Base-by-base conservation (phyloP, 35 echinoderm and acorn worm species). In the Amphiura filiformis region DNA sequence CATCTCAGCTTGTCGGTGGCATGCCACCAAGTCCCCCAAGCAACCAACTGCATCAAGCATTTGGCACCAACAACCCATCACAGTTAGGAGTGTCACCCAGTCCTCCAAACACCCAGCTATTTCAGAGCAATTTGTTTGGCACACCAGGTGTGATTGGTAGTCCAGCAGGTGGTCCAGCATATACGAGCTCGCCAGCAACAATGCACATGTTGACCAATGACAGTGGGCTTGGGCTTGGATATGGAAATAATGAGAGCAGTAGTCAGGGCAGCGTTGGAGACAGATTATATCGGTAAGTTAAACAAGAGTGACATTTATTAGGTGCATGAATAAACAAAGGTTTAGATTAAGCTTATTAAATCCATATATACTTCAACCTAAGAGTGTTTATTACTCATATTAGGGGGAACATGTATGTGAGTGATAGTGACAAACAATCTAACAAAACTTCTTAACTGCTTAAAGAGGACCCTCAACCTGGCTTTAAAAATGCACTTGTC, bases 121-220 rank as follows among this genome's bases (percentile, higher is more conserved):
- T 70, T 30, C 61, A 70, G 28, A n/a, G 61, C 61, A 70, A 70
- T 70, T 30, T 70, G 26, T 70, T 70, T 70, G 61, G 61, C 28
- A 70, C 61, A 2, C 11, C 61, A 13, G 61, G 61, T 70, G 61
- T 70, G 11, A 70, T 70, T 15, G 61, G 61, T 4, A 70, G 61
- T n/a, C 61, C 61, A 70, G 61, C 61, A 30, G 61, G 61, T 18
- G 61, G 7, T 3, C 61, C 61, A n/a, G n/a, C n/a, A 30, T 70
- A 26, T 70, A 70, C 61, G 11, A 70, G 61, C 28, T 70, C 61
- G 4, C 61, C 61, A 30, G 61, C 61, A 1, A 13, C 61, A 70
- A 70, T 70, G 61, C 61, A 70, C 61, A 70, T 70, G 61, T 26
- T 70, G 26, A n/a, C 61, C 61, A 70, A 70, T 70, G 61, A 70